Percentiles rank a stretch among this genome's conserved stretches.
These are phyloP conservation scores for Sisyra nigra DNA, from an alignment of 2,888 invertebrate species.

Conservation along the genomic window DNA sequence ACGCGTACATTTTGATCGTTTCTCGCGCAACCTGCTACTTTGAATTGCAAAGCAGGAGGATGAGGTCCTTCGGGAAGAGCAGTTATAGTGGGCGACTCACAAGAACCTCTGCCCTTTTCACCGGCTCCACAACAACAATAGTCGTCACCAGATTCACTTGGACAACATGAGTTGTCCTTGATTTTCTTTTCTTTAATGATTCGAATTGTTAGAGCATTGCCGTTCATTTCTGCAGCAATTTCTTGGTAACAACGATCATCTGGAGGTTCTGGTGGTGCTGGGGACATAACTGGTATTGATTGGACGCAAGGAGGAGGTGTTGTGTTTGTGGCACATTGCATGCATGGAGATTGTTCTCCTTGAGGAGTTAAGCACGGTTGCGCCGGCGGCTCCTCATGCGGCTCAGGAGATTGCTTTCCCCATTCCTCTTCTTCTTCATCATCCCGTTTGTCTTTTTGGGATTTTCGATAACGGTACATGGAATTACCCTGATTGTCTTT, in stretches of 20 bases:
- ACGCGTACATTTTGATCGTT: not conserved
- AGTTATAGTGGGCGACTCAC: not conserved
- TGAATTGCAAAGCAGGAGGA: conserved; percentile 5
- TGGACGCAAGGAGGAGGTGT: not conserved
- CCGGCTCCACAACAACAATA: conserved; percentile 17
- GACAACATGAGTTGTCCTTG: conserved; percentile 28
- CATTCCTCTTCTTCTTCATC: not conserved
- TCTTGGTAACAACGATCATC: conserved; percentile 40
- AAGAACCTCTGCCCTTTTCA: not conserved
- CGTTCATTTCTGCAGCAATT: conserved; percentile 46
- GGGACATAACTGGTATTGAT: not conserved
- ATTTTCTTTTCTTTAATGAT: conserved; percentile 38
- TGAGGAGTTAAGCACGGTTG: not conserved
- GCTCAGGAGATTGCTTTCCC: not conserved
- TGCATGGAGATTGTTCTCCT: not conserved
- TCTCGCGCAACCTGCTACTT: conserved; percentile 2
- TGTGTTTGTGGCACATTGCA: not conserved
- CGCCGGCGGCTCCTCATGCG: not conserved
- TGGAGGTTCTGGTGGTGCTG: conserved; percentile 17
- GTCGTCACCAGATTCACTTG: conserved; percentile 27
- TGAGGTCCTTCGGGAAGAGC: conserved; percentile 4
- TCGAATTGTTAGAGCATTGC: conserved; percentile 45
- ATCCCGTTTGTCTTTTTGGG: conserved; percentile 9
- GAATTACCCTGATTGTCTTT: conserved; percentile 28
- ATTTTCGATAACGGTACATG: conserved; percentile 25